A percentile compares a stretch with the other conserved stretches of the same genome.
phyloP scores from a whole-genome alignment of 2,888 invertebrate species.

The Electrophaes corylata region DNA sequence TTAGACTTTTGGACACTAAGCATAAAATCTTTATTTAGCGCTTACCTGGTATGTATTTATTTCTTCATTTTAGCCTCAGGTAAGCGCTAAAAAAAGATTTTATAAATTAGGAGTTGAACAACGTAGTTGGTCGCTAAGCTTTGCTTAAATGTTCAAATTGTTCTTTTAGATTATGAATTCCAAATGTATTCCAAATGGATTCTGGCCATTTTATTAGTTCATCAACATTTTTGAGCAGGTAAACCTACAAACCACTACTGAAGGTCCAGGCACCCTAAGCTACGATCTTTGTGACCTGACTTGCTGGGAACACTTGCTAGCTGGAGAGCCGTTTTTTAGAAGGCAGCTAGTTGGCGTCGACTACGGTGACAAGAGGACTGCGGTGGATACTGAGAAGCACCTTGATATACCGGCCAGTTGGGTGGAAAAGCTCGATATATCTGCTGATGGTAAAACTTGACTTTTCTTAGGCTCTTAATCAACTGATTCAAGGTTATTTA shows the following conservation, averaged over 20 bases:
- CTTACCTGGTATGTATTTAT: no score
- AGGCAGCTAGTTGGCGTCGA: slow-evolving; percentile 82
- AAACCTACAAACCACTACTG: slow-evolving; percentile 77
- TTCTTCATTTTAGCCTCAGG: no score
- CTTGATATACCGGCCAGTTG: slow-evolving; percentile 91
- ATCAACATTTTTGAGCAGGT: slow-evolving; percentile 39
- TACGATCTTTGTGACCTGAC: slow-evolving; percentile 85
- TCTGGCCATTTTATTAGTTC: no score
- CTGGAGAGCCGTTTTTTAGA: slow-evolving; percentile 86
- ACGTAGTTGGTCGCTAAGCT: no score
- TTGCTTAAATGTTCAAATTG: no score
- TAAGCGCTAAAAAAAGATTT: no score
- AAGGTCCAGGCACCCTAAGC: slow-evolving; percentile 78
- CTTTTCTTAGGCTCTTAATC: slow-evolving; percentile 2
- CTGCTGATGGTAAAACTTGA: slow-evolving; percentile 74
- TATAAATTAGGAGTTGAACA: no score
- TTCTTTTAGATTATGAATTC: no score
- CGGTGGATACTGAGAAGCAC: slow-evolving; percentile 86
- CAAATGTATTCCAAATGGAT: no score
- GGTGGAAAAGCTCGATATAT: slow-evolving; percentile 87
- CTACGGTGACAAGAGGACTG: slow-evolving; percentile 62
- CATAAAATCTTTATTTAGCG: no score
- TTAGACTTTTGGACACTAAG: no score
- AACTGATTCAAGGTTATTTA: neutral
- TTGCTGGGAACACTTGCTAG: slow-evolving; percentile 90